Evolutionary conservation across 2,888 invertebrate genomes (phyloP).

Genomic region (Labia minor): DNA sequence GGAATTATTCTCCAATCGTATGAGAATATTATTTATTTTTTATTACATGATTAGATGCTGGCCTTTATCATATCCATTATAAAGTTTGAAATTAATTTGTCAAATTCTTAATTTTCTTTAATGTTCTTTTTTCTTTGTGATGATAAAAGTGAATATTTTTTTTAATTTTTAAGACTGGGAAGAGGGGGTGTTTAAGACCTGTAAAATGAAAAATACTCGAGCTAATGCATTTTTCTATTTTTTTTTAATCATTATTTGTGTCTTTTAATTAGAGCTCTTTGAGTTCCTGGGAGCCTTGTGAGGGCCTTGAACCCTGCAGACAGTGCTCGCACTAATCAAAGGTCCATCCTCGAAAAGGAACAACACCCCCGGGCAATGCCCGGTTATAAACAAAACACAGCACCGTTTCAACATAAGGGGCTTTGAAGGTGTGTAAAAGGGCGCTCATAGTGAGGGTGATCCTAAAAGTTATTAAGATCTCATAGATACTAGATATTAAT

Average conservation of each 20-base stretch:
- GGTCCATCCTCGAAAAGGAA: not conserved
- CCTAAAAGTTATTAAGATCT: no score
- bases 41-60: not conserved
- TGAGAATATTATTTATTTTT: not conserved
- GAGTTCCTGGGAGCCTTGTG: constrained; percentile 1
- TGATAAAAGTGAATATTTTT: not conserved
- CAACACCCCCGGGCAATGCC: no score
- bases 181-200: not conserved
- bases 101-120: not conserved
- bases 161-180: not conserved
- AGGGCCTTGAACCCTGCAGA: constrained; percentile 13
- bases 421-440: not conserved
- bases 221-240: not conserved
- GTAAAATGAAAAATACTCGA: not conserved
- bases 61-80: not conserved
- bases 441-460: not conserved
- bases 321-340: not conserved
- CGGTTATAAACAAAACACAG: not conserved
- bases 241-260: not conserved
- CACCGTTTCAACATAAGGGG: not conserved
- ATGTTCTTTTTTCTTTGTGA: not conserved
- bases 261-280: not conserved
- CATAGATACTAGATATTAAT: not conserved
- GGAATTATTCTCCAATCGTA: not conserved
- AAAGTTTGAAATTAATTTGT: not conserved